Evolutionary conservation across 2,113 vertebrate genomes (phyloP).

Genomic region (Centrocercus urophasianus): DNA sequence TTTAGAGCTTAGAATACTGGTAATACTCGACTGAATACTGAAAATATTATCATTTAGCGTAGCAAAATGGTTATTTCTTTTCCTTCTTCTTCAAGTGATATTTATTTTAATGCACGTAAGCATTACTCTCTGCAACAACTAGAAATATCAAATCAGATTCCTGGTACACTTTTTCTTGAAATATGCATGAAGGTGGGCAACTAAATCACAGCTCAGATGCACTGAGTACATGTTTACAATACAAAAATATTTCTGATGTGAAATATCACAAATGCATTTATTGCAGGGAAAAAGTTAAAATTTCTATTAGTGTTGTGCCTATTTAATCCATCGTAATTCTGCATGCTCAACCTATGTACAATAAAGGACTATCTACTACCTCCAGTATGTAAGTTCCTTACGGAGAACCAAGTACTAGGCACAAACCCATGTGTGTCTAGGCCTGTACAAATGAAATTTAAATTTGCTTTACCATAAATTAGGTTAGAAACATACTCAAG

Average conservation of each 20-base stretch:
- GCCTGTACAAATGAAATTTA: constrained; percentile 18
- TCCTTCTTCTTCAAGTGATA: not conserved
- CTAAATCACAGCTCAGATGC: not conserved
- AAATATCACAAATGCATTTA: not conserved
- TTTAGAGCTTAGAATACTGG: not conserved
- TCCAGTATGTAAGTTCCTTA: not conserved
- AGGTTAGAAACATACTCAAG: constrained; percentile 39
- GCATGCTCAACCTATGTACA: not conserved
- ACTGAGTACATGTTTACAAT: not conserved
- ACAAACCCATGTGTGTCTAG: not conserved
- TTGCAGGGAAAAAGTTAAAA: not conserved
- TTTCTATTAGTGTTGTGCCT: not conserved
- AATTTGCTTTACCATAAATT: constrained; percentile 37
- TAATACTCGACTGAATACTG: not conserved
- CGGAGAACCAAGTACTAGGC: not conserved
- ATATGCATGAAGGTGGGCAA: not conserved
- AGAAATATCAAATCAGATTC: not conserved
- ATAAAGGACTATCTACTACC: not conserved
- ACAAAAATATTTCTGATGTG: not conserved
- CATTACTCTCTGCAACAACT: not conserved
- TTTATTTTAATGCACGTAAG: not conserved
- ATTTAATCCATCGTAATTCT: not conserved
- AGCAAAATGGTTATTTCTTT: not conserved
- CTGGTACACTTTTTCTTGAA: not conserved
- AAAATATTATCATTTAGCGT: not conserved